A percentile compares a stretch with the other conserved stretches of the same genome.
These are phyloP conservation scores for Diprion similis DNA, from an alignment of 1,140 invertebrate species.

Conservation along the genomic window DNA sequence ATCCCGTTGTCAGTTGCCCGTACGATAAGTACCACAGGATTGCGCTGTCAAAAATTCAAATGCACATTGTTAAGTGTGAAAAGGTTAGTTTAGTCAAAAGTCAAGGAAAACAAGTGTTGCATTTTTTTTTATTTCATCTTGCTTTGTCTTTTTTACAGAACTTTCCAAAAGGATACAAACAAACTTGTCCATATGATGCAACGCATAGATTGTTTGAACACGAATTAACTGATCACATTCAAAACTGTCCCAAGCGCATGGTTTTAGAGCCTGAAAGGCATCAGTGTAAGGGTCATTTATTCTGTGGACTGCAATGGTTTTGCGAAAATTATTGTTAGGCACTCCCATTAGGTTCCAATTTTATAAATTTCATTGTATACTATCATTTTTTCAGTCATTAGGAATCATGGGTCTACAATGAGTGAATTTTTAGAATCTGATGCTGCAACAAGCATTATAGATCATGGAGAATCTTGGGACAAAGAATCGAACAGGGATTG, in stretches of 20 bases:
- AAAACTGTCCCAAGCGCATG: conserved; percentile 34
- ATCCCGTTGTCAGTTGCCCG: conserved; percentile 40
- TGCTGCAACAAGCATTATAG: conserved; percentile 13
- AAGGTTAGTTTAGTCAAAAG: conserved; percentile 38
- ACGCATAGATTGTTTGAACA: conserved; percentile 45
- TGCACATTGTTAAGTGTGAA: conserved; percentile 53
- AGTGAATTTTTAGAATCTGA: conserved; percentile 13
- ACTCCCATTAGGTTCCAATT: not conserved
- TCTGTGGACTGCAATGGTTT: not conserved
- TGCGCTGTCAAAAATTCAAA: conserved; percentile 42
- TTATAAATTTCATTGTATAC: not conserved
- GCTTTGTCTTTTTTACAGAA: conserved; percentile 38
- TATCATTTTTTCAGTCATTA: not conserved
- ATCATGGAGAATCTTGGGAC: conserved; percentile 36
- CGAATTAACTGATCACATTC: conserved; percentile 44
- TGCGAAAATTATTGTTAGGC: not conserved
- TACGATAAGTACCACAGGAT: conserved; percentile 47
- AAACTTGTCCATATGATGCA: conserved; percentile 51
- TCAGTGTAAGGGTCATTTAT: conserved; percentile 23
- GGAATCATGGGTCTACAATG: conserved; percentile 18
- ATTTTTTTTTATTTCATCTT: conserved; percentile 8
- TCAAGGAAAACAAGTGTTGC: too few relatives aligned
- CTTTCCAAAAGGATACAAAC: conserved; percentile 44
- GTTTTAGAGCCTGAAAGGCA: conserved; percentile 23
- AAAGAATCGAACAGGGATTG: conserved; percentile 9